These are phyloP conservation scores for Cynaeus angustus DNA, from an alignment of 2,888 invertebrate species.

Conservation along the genomic window DNA sequence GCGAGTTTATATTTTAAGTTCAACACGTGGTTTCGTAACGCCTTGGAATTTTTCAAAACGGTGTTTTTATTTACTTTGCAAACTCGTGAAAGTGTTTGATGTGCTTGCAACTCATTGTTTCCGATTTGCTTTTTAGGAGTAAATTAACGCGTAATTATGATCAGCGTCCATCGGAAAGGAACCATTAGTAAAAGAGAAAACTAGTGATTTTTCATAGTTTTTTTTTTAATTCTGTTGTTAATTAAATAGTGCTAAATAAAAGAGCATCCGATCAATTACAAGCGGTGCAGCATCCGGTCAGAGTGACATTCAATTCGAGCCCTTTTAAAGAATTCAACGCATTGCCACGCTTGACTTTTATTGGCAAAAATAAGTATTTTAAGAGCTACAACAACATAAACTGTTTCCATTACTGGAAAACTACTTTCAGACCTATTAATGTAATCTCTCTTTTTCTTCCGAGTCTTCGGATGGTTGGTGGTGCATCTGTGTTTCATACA, in stretches of 20 bases:
- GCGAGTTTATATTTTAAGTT: too few species aligned
- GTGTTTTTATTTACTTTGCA: neutral
- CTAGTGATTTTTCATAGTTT: neutral
- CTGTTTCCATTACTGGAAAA: neutral
- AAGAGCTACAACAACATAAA: neutral
- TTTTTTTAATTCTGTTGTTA: neutral
- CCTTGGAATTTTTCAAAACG: neutral
- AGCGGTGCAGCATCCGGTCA: too few species aligned
- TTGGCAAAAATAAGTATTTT: too few species aligned
- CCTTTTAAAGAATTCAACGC: too few species aligned
- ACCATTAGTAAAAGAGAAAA: slow-evolving; percentile 25
- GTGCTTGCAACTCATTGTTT: slow-evolving; percentile 11
- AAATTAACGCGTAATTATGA: slow-evolving; percentile 17
- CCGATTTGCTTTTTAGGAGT: slow-evolving; percentile 16
- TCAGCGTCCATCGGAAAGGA: slow-evolving; percentile 9
- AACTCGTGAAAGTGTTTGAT: slow-evolving; percentile 28
- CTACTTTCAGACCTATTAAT: too few species aligned
- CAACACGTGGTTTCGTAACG: neutral
- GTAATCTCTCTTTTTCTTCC: too few species aligned
- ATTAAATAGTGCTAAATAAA: too few species aligned
- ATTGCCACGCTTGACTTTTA: too few species aligned
- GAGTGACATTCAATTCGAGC: too few species aligned
- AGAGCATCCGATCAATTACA: too few species aligned
- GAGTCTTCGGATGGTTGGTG: too few species aligned
- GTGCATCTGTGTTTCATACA: too few species aligned